Base-by-base conservation (phyloP, 2,113 vertebrate species). In the Prietella phreatophila region DNA sequence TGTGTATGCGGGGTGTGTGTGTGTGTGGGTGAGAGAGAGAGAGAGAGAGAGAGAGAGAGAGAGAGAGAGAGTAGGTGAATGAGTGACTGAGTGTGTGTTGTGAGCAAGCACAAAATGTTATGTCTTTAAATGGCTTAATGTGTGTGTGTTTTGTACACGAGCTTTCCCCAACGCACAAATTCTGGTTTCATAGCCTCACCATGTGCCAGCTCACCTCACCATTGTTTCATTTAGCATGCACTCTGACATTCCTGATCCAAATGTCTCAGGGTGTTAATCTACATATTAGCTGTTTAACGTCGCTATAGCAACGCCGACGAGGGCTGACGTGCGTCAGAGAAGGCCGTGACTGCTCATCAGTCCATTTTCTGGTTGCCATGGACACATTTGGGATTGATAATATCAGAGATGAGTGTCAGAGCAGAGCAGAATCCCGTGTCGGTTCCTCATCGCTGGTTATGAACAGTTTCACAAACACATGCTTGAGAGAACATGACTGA, bases 361-460 rank as follows among this genome's bases (percentile, higher is more conserved):
- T 82, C 42, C 69, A 50, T 83, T 81, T 83, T 20, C n/a, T 75
- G 47, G 79, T 87, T 83, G 50, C 71, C 78, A 83, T 90, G 87
- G 73, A 86, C 69, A 79, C 42, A 69, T 58, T 82, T 60, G 13
- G 85, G 71, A 84, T 81, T 63, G 78, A 86, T 60, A 65, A 58
- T 63, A 69, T 90, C 60, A 83, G 73, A 80, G 63, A 79, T 82
- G 80, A 86, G 73, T 82, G 80, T 90, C 83, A 90, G 80, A 86
- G 73, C 88, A 19, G 61, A 85, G 84, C 60, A 88, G 39, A 78
- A 84, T 79, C 75, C 69, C 53, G 56, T 25, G 20, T 47, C 14
- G 76, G 56, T 47, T 75, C 14, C 39, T 84, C 84, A 86, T 80
- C 63, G 22, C 8, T 36, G 58, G 50, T 82, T 47, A 90, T 56